These are phyloP conservation scores for Schizothorax lantsangensis DNA, from an alignment of 2,797 vertebrate species.

Conservation along the genomic window DNA sequence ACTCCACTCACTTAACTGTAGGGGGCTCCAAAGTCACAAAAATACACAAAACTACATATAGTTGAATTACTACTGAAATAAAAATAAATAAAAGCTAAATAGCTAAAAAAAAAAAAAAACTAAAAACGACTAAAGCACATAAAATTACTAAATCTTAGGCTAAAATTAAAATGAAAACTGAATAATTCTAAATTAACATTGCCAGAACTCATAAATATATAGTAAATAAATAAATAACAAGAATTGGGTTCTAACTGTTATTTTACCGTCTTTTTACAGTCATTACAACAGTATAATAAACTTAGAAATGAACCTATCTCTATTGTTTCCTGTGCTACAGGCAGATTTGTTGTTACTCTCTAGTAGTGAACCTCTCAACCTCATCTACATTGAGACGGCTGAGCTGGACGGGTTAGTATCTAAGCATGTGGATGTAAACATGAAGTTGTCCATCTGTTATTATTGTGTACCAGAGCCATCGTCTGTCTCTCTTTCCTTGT, in stretches of 20 bases:
- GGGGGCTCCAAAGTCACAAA: too few relatives aligned
- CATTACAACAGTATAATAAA: neutral
- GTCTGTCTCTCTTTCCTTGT: slow-evolving; percentile 21
- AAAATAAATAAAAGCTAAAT: neutral
- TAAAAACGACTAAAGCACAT: neutral
- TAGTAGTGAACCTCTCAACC: slow-evolving; percentile 90
- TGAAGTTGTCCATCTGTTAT: neutral
- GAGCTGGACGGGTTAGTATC: slow-evolving; percentile 90
- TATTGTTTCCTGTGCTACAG: slow-evolving; percentile 70
- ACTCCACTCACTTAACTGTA: too few relatives aligned
- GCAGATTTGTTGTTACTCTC: slow-evolving; percentile 91
- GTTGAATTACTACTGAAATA: neutral
- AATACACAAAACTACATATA: too few relatives aligned
- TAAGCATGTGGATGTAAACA: neutral
- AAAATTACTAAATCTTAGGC: neutral
- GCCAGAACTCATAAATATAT: neutral
- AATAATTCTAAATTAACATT: neutral
- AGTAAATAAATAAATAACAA: neutral
- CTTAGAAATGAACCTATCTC: neutral
- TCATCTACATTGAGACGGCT: slow-evolving; percentile 92
- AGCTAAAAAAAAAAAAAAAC: neutral
- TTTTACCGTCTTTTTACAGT: neutral
- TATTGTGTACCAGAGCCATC: neutral
- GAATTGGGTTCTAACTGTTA: neutral
- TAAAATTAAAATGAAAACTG: too few relatives aligned